phyloP scores from a whole-genome alignment of 2,113 vertebrate species.

The Ovibos moschatus region DNA sequence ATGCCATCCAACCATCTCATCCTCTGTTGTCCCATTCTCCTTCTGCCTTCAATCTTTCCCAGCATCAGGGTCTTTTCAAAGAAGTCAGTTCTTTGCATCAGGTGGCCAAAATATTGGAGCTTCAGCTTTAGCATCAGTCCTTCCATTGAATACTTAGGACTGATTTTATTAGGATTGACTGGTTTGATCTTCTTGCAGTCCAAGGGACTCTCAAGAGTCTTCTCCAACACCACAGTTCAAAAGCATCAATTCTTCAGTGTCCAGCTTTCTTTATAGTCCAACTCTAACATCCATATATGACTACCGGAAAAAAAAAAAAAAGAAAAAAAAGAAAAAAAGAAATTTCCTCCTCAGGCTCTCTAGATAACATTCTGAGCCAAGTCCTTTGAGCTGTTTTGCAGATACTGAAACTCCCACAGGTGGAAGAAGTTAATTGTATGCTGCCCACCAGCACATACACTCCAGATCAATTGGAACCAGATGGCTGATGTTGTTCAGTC shows the following conservation, averaged over 20 bases:
- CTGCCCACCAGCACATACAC: background rate
- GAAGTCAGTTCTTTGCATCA: background rate
- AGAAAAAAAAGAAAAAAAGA: background rate
- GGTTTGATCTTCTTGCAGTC: background rate
- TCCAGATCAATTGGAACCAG: background rate
- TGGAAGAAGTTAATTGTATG: background rate
- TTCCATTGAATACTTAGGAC: background rate
- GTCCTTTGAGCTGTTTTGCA: background rate
- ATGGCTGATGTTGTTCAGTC: background rate
- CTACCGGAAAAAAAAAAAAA: fast-evolving
- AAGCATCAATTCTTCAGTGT: background rate
- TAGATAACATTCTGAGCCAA: background rate
- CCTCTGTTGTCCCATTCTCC: background rate
- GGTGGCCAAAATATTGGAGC: background rate
- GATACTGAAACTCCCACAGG: background rate
- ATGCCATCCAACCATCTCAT: background rate
- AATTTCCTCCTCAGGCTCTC: background rate
- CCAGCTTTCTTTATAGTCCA: background rate
- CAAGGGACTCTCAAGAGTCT: background rate
- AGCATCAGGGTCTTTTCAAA: background rate
- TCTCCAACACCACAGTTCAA: background rate
- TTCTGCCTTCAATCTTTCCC: background rate
- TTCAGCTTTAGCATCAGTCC: background rate
- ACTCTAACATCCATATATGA: background rate
- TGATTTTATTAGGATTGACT: background rate